Evolutionary conservation across 2,797 vertebrate genomes (phyloP).

Genomic region (Microctenopoma lineatum): DNA sequence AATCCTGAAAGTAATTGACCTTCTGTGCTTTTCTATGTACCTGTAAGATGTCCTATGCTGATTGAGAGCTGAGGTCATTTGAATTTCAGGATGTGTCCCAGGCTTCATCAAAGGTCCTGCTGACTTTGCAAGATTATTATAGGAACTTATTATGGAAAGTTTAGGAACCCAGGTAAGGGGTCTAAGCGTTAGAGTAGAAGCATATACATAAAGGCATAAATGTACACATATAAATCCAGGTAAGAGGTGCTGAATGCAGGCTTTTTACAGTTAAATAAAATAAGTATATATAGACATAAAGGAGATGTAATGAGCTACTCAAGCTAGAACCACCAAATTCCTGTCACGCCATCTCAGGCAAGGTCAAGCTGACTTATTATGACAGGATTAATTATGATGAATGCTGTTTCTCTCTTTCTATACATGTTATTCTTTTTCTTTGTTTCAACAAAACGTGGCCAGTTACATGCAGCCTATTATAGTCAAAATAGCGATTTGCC

Average conservation of each 20-base stretch:
- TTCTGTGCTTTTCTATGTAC: constrained; percentile 43
- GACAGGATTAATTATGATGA: not conserved
- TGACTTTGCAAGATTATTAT: constrained; percentile 5
- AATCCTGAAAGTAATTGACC: constrained; percentile 51
- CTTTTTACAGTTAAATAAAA: not conserved
- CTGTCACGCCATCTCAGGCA: no score
- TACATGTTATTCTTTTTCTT: not conserved
- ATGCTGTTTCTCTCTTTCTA: not conserved
- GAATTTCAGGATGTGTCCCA: constrained; percentile 10
- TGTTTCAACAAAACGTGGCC: not conserved
- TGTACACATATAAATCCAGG: not conserved
- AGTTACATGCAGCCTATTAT: not conserved
- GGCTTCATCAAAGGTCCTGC: constrained; percentile 1
- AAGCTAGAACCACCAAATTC: not conserved
- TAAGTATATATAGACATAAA: not conserved
- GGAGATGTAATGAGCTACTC: no score
- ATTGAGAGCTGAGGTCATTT: constrained; percentile 20
- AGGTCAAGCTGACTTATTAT: not conserved
- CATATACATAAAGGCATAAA: not conserved
- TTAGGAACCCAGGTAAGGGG: not conserved
- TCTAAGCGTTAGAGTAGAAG: not conserved
- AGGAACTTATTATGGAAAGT: not conserved
- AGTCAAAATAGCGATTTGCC: not conserved
- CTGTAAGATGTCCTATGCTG: constrained; percentile 24
- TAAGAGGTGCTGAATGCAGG: not conserved